Percentiles rank a stretch among this genome's conserved stretches.
Evolutionary conservation across 2,797 vertebrate species (phyloP).

Genomic region (Hyperoplus lanceolatus): DNA sequence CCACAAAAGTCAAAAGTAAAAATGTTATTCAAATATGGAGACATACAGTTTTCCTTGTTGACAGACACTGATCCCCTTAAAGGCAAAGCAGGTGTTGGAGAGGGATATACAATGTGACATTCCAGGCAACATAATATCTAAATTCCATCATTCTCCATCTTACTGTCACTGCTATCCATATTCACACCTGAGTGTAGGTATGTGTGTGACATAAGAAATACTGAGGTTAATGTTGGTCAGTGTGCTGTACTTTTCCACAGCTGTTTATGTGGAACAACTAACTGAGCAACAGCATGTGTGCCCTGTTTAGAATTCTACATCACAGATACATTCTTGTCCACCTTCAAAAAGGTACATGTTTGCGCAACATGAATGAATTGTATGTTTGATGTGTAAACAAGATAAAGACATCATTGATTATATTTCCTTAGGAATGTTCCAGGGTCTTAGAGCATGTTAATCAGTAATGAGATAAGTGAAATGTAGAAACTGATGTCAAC

Average conservation of each 20-base stretch:
- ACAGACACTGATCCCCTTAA: too few species aligned
- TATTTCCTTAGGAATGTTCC: slow-evolving; percentile 67
- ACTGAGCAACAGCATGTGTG: slow-evolving; percentile 6
- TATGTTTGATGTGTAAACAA: slow-evolving; percentile 50
- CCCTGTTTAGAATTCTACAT: neutral
- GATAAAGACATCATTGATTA: slow-evolving; percentile 25
- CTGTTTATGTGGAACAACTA: neutral
- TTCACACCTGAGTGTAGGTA: neutral
- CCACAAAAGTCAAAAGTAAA: too few species aligned
- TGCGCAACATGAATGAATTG: slow-evolving; percentile 37
- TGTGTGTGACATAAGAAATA: neutral
- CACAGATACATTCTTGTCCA: slow-evolving; percentile 13
- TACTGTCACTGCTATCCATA: neutral
- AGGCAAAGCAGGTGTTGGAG: too few species aligned
- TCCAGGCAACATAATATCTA: too few species aligned
- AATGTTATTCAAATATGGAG: too few species aligned
- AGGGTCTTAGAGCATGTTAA: slow-evolving; percentile 67
- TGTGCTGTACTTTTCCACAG: slow-evolving; percentile 61
- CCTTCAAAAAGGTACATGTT: slow-evolving; percentile 40
- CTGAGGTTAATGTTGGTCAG: slow-evolving; percentile 72
- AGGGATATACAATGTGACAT: too few species aligned
- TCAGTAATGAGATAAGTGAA: slow-evolving; percentile 73
- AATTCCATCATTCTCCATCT: neutral
- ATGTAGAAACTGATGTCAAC: slow-evolving; percentile 57
- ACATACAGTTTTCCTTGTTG: too few species aligned